These are phyloP conservation scores for Eptesicus fuscus DNA, from an alignment of 2,113 vertebrate genomes.

Conservation along the genomic window DNA sequence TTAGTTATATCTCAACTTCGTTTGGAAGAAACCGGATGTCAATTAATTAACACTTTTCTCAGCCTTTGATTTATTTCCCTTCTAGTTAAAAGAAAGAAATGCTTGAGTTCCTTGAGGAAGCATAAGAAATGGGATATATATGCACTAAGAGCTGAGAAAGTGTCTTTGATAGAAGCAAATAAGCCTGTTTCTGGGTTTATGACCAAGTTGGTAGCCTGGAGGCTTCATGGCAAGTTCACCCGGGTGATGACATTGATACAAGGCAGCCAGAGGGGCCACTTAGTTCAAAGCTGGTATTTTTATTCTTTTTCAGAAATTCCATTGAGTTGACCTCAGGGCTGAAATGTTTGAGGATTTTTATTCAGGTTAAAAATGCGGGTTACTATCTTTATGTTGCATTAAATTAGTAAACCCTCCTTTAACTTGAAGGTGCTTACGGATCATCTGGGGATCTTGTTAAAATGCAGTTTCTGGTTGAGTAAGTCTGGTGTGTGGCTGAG, in stretches of 20 bases:
- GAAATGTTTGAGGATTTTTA: background rate
- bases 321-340: background rate
- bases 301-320: background rate
- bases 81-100: background rate
- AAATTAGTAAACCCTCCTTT: background rate
- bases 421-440: background rate
- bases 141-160: background rate
- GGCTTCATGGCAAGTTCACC: background rate
- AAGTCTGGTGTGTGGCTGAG: background rate
- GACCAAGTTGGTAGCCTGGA: background rate
- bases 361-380: background rate
- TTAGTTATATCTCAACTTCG: background rate
- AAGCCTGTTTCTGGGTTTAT: background rate
- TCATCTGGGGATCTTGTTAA: background rate
- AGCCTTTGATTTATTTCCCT: background rate
- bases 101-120: background rate
- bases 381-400: background rate
- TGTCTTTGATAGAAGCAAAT: background rate
- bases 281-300: background rate
- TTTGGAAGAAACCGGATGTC: background rate
- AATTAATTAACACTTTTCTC: background rate
- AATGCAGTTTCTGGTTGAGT: background rate
- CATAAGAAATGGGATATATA: background rate
- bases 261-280: background rate
- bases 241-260: background rate